Evolutionary conservation across 2,113 vertebrate species (phyloP).

Genomic region (Elaphurus davidianus): DNA sequence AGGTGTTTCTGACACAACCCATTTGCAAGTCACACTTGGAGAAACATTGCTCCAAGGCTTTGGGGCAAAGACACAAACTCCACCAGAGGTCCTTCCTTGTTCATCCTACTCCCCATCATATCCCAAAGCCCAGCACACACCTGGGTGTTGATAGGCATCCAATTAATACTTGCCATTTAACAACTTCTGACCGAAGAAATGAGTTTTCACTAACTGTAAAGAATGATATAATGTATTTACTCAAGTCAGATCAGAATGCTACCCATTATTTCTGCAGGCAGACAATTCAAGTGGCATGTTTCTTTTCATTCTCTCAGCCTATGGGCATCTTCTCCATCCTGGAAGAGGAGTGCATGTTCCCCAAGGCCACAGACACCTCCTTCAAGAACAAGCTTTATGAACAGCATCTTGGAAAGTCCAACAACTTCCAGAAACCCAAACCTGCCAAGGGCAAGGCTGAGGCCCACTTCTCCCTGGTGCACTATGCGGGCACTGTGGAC

Average conservation of each 20-base stretch:
- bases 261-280: not conserved
- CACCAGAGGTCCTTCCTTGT: not conserved
- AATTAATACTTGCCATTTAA: not conserved
- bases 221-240: not conserved
- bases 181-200: not conserved
- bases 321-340: slow-evolving; percentile 91
- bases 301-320: slow-evolving; percentile 73
- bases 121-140: not conserved
- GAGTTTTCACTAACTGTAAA: not conserved
- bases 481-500: slow-evolving; percentile 78
- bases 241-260: not conserved
- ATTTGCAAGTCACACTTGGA: not conserved
- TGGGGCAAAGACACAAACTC: not conserved
- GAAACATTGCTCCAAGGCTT: not conserved
- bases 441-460: too few relatives aligned
- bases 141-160: not conserved
- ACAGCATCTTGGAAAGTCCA: slow-evolving; percentile 78
- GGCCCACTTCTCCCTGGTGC: not conserved
- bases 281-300: not conserved
- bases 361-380: slow-evolving; percentile 86
- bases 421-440: too few relatives aligned
- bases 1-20: not conserved
- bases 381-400: slow-evolving; percentile 89
- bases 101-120: not conserved
- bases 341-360: slow-evolving; percentile 91